These are phyloP conservation scores for Chlamydotis undulata DNA, from an alignment of 2,113 vertebrate genomes.

Conservation along the genomic window DNA sequence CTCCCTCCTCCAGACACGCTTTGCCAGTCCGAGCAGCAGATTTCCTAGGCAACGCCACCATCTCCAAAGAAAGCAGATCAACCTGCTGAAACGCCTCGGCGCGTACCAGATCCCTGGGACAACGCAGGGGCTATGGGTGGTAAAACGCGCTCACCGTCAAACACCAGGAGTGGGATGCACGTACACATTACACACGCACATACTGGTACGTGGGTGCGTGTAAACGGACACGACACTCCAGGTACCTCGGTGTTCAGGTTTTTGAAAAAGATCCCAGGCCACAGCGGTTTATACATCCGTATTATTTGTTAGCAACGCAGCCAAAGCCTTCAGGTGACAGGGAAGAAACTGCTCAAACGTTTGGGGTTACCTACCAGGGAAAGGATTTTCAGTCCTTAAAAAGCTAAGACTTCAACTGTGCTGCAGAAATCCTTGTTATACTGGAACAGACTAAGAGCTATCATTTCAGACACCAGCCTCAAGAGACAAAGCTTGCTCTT, in stretches of 20 bases:
- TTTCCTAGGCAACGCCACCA: neutral
- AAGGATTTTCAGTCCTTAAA: neutral
- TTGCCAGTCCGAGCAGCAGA: neutral
- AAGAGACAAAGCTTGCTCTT: neutral
- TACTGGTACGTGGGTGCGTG: rapidly evolving
- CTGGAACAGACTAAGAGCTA: neutral
- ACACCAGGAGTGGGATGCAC: rapidly evolving
- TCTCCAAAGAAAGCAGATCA: neutral
- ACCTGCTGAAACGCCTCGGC: rapidly evolving
- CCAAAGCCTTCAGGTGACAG: neutral
- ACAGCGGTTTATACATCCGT: neutral
- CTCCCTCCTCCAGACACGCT: neutral
- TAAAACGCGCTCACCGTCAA: no score
- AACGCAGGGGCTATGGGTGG: neutral
- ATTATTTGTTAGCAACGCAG: neutral
- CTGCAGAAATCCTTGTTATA: neutral
- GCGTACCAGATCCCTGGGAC: rapidly evolving
- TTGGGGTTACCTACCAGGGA: neutral
- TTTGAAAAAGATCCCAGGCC: neutral
- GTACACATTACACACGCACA: no score
- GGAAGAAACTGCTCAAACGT: neutral
- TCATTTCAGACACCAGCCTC: neutral
- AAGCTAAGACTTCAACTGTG: neutral
- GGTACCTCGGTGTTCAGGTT: neutral
- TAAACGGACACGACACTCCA: rapidly evolving